Conservation (phyloP, 2,113 vertebrate species). For the Zeus faber region DNA sequence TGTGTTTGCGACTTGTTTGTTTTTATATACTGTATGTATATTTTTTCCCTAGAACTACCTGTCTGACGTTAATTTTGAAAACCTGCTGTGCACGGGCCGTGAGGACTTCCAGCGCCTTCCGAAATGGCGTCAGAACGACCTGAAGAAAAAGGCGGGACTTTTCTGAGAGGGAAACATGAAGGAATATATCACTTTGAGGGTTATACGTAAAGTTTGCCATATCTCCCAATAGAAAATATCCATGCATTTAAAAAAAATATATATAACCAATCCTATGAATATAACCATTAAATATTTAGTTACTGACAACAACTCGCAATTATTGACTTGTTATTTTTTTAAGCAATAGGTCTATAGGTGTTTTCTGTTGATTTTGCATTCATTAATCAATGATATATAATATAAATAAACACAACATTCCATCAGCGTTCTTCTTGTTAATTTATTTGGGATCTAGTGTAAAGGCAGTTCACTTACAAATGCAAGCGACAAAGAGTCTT, state of each 20-base stretch:
- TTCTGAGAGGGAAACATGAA: conserved; percentile 71
- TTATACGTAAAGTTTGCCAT: background rate
- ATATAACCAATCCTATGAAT: background rate
- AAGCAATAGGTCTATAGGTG: conserved; percentile 18
- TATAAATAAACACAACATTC: conserved; percentile 37
- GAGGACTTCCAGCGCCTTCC: conserved; percentile 82
- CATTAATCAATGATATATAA: conserved; percentile 8
- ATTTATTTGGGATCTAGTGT: conserved; percentile 51
- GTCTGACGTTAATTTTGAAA: conserved; percentile 82
- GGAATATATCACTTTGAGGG: background rate
- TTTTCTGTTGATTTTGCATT: conserved; percentile 9
- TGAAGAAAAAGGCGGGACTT: conserved; percentile 86
- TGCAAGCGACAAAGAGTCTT: too few species aligned
- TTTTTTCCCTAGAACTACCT: conserved; percentile 75
- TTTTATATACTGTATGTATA: background rate
- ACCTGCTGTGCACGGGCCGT: conserved; percentile 81
- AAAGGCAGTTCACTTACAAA: conserved; percentile 18
- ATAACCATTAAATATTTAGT: background rate
- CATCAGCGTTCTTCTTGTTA: conserved; percentile 1
- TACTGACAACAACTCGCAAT: too few species aligned
- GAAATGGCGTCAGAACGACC: conserved; percentile 84
- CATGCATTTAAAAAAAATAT: background rate
- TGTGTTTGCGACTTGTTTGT: background rate
- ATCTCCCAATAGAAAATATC: background rate
- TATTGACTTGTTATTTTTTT: conserved; percentile 7